Conservation (phyloP, 1,140 invertebrate species). For the Drosophila oshimai region DNA sequence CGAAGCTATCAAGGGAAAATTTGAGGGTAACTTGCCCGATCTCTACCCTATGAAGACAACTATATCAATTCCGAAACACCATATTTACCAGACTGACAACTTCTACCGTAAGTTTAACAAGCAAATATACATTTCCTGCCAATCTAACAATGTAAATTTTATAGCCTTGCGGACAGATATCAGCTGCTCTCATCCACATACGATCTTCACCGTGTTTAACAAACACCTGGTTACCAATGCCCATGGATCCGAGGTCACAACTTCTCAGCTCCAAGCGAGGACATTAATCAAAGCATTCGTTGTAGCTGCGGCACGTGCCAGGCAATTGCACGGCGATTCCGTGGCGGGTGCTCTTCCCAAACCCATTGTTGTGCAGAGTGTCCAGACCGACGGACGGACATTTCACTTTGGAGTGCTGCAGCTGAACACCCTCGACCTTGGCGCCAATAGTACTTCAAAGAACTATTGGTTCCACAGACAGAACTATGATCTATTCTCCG, state of each 20-base stretch:
- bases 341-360: conserved; percentile 84
- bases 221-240: conserved; percentile 86
- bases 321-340: conserved; percentile 87
- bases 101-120: conserved; percentile 87
- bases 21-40: conserved; percentile 85
- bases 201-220: conserved; percentile 88
- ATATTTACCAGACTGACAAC: conserved; percentile 86
- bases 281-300: conserved; percentile 89
- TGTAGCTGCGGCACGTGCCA: conserved; percentile 88
- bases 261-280: conserved; percentile 86
- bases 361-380: conserved; percentile 91
- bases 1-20: conserved; percentile 83
- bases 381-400: conserved; percentile 89
- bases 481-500: conserved; percentile 87
- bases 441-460: conserved; percentile 85
- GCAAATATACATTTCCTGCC: neutral
- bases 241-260: conserved; percentile 86
- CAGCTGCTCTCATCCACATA: conserved; percentile 86
- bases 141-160: conserved; percentile 23
- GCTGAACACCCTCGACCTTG: conserved; percentile 91
- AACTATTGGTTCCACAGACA: conserved; percentile 90
- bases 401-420: conserved; percentile 93
- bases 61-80: conserved; percentile 86
- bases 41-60: conserved; percentile 88
- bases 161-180: conserved; percentile 84